Base-by-base conservation (phyloP, 2,113 vertebrate species). In the Centropristis striata region DNA sequence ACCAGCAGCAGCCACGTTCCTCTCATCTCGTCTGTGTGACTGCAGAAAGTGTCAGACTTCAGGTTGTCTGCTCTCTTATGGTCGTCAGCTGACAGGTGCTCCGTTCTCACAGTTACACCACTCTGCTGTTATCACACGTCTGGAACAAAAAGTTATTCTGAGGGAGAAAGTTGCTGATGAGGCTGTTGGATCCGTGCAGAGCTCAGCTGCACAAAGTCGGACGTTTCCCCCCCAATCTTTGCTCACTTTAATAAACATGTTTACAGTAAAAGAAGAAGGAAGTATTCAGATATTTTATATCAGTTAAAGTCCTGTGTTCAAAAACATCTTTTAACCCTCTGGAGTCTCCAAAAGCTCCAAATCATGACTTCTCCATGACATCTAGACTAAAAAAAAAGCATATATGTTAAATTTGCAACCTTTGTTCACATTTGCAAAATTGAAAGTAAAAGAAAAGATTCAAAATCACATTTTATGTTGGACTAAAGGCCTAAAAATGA, bases 191-290 rank as follows among this genome's bases (percentile, higher is more conserved):
- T 80, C 28, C 41, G 47, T 14, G 6, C 32, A 42, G 28, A 3
- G 53, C 58, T 32, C 90, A 93, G 87, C 74, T 91, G 91, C 65
- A 65, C 86, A 91, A 86, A 75, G n/a, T 12, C 16, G 1, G 2
- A 32, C 3, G 0, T 71, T 84, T 89, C 68, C 86, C 88, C 81
- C 25, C 0, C 8, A 25, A 58, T 16, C 20, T 36, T 20, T 6
- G 47, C 21, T 13, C 1, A 27, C 18, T 49, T 37, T n/a, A 8
- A 3, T 69, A 8, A 70, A 49, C 16, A 58, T 21, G n/a, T 57
- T 1, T 20, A 28, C 8, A 57, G 28, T n/a, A n/a, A n/a, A n/a
- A 5, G 57, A 11, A 12, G 20, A 11, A 14, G 39, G 32, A 37
- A 36, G 46, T 49, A 49, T n/a, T 49, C 46, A 10, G 20, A n/a